A percentile compares a stretch with the other conserved stretches of the same genome.
Evolutionary conservation across 2,113 vertebrate genomes (phyloP).

Genomic region (Loxodonta africana): DNA sequence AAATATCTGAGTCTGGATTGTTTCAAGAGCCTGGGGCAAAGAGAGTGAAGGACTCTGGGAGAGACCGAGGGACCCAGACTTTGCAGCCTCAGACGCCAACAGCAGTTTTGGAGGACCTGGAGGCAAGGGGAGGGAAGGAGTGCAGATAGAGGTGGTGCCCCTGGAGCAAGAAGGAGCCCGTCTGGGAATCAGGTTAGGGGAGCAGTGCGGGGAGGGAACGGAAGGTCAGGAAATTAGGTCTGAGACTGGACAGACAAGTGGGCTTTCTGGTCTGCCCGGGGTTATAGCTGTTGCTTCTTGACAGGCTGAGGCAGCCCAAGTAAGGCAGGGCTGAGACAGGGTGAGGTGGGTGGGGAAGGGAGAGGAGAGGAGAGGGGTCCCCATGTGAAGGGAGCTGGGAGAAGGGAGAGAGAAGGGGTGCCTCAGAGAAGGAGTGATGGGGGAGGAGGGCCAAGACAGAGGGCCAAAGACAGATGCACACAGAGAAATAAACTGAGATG

Average conservation of each 20-base stretch:
- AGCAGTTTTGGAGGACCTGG: background rate
- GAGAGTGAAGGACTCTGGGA: background rate
- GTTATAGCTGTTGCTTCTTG: background rate
- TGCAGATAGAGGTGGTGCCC: fast-evolving
- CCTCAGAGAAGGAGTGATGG: background rate
- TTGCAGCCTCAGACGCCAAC: background rate
- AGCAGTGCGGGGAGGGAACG: background rate
- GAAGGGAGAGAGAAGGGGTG: too few species aligned
- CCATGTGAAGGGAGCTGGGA: background rate
- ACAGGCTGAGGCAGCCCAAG: background rate
- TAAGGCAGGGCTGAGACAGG: too few species aligned
- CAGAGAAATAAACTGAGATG: background rate
- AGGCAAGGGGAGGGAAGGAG: background rate
- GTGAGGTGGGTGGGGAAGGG: background rate
- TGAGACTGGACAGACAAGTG: too few species aligned
- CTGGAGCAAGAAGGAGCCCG: background rate
- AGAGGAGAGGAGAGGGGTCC: background rate
- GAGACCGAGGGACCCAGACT: too few species aligned
- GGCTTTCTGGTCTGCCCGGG: too few species aligned
- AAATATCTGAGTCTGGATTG: background rate
- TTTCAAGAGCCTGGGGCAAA: background rate
- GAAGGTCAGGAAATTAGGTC: background rate
- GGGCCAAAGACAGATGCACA: too few species aligned
- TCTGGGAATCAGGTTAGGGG: background rate
- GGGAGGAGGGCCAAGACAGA: background rate